Conservation (phyloP, 2,797 vertebrate species). For the Phrynocephalus vlangalii region DNA sequence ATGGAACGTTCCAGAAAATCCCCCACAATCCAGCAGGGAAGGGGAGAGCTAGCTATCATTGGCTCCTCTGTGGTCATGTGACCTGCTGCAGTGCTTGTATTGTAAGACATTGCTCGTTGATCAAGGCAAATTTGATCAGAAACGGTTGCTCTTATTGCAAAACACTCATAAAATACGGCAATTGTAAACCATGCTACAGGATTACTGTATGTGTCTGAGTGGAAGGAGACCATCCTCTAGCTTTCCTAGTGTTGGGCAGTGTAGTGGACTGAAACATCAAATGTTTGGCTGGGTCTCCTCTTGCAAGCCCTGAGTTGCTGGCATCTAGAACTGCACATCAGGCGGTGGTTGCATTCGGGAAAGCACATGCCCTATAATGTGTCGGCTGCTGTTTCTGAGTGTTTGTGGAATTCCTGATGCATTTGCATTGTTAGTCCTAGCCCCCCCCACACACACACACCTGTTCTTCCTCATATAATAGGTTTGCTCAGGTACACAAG, state of each 20-base stretch:
- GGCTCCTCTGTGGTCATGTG: too few species aligned
- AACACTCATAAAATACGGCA: too few species aligned
- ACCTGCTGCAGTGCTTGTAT: too few species aligned
- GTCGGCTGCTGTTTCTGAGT: background rate
- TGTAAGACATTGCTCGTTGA: too few species aligned
- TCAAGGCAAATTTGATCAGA: too few species aligned
- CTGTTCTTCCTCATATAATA: too few species aligned
- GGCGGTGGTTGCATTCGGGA: background rate
- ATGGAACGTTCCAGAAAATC: too few species aligned
- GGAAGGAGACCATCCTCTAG: background rate
- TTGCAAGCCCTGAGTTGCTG: background rate
- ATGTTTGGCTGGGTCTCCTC: background rate
- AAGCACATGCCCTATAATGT: background rate
- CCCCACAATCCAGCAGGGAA: too few species aligned
- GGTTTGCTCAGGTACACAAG: background rate
- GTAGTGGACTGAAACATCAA: background rate
- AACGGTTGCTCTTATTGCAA: too few species aligned
- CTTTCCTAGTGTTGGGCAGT: background rate
- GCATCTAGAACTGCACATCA: background rate
- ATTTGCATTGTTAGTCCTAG: background rate
- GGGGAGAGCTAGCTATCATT: too few species aligned
- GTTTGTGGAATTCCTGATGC: background rate
- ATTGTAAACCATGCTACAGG: too few species aligned
- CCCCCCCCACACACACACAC: too few species aligned
- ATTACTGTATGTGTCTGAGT: background rate